Conservation (phyloP, 1,140 invertebrate genomes). For the Drosophila kurseongensis region DNA sequence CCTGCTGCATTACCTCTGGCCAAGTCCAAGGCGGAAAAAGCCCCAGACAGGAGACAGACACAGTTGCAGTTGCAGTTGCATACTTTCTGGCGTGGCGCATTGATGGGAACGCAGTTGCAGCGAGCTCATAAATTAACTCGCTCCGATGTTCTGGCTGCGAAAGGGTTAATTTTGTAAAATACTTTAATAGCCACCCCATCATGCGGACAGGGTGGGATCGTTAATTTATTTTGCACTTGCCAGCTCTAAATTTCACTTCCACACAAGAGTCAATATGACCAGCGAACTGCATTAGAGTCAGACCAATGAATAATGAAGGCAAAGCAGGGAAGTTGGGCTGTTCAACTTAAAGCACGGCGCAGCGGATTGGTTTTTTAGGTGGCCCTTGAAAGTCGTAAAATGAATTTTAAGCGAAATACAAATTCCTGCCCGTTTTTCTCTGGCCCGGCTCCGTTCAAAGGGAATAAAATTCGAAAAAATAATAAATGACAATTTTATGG, state of each 20-base stretch:
- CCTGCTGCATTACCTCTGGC: slow-evolving; percentile 35
- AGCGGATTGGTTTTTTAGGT: slow-evolving; percentile 1
- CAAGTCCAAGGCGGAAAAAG: slow-evolving; percentile 40
- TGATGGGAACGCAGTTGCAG: slow-evolving; percentile 43
- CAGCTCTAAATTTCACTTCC: slow-evolving; percentile 57
- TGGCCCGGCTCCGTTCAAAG: slow-evolving; percentile 13
- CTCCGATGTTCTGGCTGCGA: slow-evolving; percentile 13
- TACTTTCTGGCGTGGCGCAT: slow-evolving; percentile 45
- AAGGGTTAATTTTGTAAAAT: slow-evolving; percentile 77
- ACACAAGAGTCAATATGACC: slow-evolving; percentile 57
- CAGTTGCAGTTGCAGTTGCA: slow-evolving; percentile 40
- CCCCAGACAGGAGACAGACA: slow-evolving; percentile 20
- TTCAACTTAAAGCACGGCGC: slow-evolving; percentile 3
- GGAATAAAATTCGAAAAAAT: slow-evolving; percentile 65
- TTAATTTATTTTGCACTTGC: slow-evolving; percentile 69
- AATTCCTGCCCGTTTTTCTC: slow-evolving; percentile 8
- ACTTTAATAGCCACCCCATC: slow-evolving; percentile 68
- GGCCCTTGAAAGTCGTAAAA: slow-evolving; percentile 26
- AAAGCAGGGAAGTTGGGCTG: neutral
- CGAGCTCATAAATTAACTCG: slow-evolving; percentile 68
- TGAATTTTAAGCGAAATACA: slow-evolving; percentile 40
- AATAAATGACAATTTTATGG: slow-evolving; percentile 80
- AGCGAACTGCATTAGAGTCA: slow-evolving; percentile 43
- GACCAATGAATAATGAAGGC: slow-evolving; percentile 21
- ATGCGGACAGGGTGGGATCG: slow-evolving; percentile 4